Evolutionary conservation across 2,888 invertebrate species (phyloP), one percentile per base, ranked within the genome.

Genomic region (Thelaira solivaga): DNA sequence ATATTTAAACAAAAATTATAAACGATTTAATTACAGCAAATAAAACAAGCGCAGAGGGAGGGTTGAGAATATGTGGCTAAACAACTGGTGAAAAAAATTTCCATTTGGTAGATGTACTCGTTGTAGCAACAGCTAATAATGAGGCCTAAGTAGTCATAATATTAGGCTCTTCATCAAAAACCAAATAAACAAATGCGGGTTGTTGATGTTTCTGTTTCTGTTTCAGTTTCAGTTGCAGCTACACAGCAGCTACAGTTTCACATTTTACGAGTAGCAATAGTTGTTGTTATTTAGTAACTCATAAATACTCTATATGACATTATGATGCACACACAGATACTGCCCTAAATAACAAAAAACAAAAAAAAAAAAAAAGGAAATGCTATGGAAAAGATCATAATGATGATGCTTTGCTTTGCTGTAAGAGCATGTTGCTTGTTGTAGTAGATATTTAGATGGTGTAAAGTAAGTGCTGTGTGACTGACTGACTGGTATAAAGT

Each of bases 121-220:
- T 6, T 20, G 10, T 2, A 43, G 61, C 26, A 41, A 51, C 47
- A 41, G 78, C 69, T 78, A 78, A 78, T 78, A 78, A 78, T 78
- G 74, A 74, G 57, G 34, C 53, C 57, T 78, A 78, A 78, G 78
- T 78, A 78, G 78, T 78, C 78, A 78, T 74, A 78, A 78, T 78
- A 78, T 78, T 78, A 61, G 78, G 74, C 74, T 74, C 69, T 61
- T 71, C 69, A 73, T 69, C 53, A 53, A 47, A 61, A 78, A 74
- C 24, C 36, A 69, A 78, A 78, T 65, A 78, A 78, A 78, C 74
- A 78, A 78, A 78, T 78, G 74, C 78, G 78, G 78, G 78, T 49
- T 73, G 61, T 59, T 69, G 45, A 61, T 61, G 45, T 61, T 45
- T 31, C 45, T 45, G 31, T 34, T 61, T n/a, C n/a, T n/a, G n/a